These are phyloP conservation scores for Euura saliciscinereae DNA, from an alignment of 1,140 invertebrate species.

Conservation along the genomic window DNA sequence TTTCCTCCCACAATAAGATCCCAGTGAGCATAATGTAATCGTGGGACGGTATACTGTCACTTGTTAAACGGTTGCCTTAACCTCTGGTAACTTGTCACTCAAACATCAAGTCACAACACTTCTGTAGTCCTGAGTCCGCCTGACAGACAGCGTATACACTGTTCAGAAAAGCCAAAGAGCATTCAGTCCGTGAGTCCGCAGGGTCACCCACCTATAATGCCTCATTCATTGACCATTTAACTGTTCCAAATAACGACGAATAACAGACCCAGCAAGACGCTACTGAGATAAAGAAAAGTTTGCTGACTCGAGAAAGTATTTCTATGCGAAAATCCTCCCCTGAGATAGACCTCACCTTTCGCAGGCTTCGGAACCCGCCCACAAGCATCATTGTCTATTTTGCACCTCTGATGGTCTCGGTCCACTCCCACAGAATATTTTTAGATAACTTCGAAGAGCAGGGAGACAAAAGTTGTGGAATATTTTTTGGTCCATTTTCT, in stretches of 20 bases:
- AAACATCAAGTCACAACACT: constrained; percentile 47
- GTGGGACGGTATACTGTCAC: constrained; percentile 17
- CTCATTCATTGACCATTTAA: constrained; percentile 25
- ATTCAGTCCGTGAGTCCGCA: background rate
- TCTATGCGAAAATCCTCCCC: constrained; percentile 17
- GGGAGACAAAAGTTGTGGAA: too few species aligned
- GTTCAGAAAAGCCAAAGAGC: background rate
- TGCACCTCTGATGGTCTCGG: background rate
- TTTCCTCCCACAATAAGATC: too few species aligned
- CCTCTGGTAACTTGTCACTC: constrained; percentile 37
- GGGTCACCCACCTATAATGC: constrained; percentile 9
- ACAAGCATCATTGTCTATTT: constrained; percentile 8
- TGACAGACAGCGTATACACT: constrained; percentile 24
- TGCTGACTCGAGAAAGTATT: background rate
- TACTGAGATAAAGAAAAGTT: constrained; percentile 26
- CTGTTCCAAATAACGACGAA: constrained; percentile 24
- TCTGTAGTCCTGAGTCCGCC: constrained; percentile 15
- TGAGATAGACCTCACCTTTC: constrained; percentile 26
- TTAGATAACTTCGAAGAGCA: too few species aligned
- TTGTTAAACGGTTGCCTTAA: constrained; percentile 22
- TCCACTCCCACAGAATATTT: too few species aligned
- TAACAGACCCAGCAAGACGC: constrained; percentile 17
- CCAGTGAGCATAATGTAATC: background rate
- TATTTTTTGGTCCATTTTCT: too few species aligned
- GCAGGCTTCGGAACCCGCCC: constrained; percentile 1